phyloP scores from a whole-genome alignment of 2,797 vertebrate genomes.

The Leptodactylus fallax region DNA sequence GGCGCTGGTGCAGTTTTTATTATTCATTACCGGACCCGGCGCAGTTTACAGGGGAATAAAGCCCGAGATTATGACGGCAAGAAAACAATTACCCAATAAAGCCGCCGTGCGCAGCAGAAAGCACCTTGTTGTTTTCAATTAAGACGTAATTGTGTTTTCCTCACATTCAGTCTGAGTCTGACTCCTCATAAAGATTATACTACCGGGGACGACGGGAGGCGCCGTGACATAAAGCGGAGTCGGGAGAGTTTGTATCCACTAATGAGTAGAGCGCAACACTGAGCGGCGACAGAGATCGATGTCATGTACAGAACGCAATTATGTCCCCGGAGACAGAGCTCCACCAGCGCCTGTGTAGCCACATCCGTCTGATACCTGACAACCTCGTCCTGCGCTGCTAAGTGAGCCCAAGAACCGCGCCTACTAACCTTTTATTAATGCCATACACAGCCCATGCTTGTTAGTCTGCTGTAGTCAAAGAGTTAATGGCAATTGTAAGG shows the following conservation, averaged over 20 bases:
- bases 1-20: conserved; percentile 13
- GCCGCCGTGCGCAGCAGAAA: conserved; percentile 5
- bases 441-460: neutral
- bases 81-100: conserved; percentile 74
- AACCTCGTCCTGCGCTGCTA: neutral
- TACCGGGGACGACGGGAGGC: neutral
- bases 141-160: conserved; percentile 41
- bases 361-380: too few relatives aligned
- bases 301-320: conserved; percentile 48
- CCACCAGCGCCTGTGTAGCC: too few relatives aligned
- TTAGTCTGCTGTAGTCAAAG: neutral
- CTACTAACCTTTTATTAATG: neutral
- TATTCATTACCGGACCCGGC: conserved; percentile 40
- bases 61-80: conserved; percentile 65
- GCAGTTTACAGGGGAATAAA: conserved; percentile 65
- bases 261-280: neutral
- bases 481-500: neutral
- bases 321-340: conserved; percentile 2
- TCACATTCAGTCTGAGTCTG: neutral
- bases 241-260: neutral
- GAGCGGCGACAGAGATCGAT: conserved; percentile 19
- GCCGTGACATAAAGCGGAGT: neutral
- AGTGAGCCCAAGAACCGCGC: too few relatives aligned
- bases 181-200: conserved; percentile 45
- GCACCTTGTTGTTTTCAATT: conserved; percentile 56